phyloP scores from a whole-genome alignment of 1,140 invertebrate species.

The Kradibia gibbosae region DNA sequence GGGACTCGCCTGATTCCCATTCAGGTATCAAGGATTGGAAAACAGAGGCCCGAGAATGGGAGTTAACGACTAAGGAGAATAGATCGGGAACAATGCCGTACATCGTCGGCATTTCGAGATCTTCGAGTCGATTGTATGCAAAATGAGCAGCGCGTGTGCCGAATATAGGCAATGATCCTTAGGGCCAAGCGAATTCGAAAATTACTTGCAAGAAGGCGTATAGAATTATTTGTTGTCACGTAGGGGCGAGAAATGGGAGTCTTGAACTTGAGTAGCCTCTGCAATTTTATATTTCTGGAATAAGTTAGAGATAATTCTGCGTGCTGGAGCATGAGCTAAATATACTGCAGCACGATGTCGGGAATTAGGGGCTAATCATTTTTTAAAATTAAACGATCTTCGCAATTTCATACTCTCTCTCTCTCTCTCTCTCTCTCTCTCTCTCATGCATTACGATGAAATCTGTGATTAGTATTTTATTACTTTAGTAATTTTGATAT shows the following conservation, averaged over 20 bases:
- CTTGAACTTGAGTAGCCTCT: neutral
- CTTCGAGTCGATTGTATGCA: conserved; percentile 22
- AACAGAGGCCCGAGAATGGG: neutral
- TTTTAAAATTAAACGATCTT: no score
- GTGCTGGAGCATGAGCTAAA: neutral
- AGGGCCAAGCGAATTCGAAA: neutral
- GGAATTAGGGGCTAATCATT: no score
- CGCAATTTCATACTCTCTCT: no score
- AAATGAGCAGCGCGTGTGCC: conserved; percentile 1
- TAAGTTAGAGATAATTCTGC: neutral
- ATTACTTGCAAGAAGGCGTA: neutral
- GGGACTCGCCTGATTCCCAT: neutral
- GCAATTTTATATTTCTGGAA: neutral
- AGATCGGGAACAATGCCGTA: conserved; percentile 54
- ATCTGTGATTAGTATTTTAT: no score
- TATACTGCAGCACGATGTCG: no score
- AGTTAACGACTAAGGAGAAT: conserved; percentile 56
- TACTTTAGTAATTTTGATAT: no score
- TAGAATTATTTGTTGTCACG: neutral
- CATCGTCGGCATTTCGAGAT: conserved; percentile 50
- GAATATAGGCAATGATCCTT: neutral
- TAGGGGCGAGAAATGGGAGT: neutral
- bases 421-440: no score
- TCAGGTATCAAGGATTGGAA: neutral
- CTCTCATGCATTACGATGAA: no score